Evolutionary conservation across 53 echinoderm and acorn worm genomes (phyloP).

Genomic region (Henricia sp.): DNA sequence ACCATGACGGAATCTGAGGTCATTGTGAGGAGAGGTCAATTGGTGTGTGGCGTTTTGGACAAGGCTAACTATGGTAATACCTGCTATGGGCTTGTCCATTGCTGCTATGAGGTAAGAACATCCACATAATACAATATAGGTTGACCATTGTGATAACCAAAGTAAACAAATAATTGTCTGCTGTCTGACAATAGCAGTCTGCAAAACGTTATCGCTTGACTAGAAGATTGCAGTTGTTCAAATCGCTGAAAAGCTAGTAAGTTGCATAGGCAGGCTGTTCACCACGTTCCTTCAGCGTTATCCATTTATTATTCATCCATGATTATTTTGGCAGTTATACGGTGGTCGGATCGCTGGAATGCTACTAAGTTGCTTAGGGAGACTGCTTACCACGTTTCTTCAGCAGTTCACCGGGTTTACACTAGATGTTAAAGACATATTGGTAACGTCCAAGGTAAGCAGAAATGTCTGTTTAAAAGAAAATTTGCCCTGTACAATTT

Average conservation of each 20-base stretch:
- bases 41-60: constrained; percentile 94
- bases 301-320: too few relatives aligned
- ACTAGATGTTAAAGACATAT: constrained; percentile 88
- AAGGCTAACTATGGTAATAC: constrained; percentile 98
- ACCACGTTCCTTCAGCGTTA: too few relatives aligned
- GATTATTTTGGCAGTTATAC: constrained; percentile 80
- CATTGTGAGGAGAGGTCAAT: constrained; percentile 83
- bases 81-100: constrained; percentile 93
- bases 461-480: too few relatives aligned
- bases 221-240: too few relatives aligned
- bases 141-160: too few relatives aligned
- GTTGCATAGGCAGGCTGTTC: too few relatives aligned
- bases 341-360: constrained; percentile 86
- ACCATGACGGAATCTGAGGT: constrained; percentile 93
- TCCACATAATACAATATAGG: too few relatives aligned
- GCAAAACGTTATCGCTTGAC: too few relatives aligned
- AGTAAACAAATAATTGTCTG: too few relatives aligned
- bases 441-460: constrained; percentile 73
- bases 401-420: constrained; percentile 89
- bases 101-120: constrained; percentile 90
- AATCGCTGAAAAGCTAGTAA: too few relatives aligned
- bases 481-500: too few relatives aligned
- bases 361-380: constrained; percentile 86
- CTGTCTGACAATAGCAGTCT: too few relatives aligned
- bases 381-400: constrained; percentile 92